Base-by-base conservation (phyloP, 2,113 vertebrate genomes). In the Tetraodon nigroviridis region DNA sequence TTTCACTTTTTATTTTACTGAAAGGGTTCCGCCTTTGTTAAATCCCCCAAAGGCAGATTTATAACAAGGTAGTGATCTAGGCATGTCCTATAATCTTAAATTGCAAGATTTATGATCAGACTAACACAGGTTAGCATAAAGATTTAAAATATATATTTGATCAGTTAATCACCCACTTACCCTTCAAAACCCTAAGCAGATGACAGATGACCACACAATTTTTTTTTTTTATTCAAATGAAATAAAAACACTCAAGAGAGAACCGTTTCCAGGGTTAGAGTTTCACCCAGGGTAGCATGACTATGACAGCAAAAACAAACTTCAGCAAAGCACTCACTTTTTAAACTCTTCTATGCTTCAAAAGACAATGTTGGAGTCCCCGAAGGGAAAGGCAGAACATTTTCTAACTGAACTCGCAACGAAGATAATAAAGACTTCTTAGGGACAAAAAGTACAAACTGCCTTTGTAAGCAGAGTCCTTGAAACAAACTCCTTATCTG, bases 251-350 rank as follows among this genome's bases (percentile, higher is more conserved):
- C 8, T 50, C 27, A 52, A 55, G 12, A 58, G 17, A 14, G 41
- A 64, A 67, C 52, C 4, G 5, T 67, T 64, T 21, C 50, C 60
- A n/a, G 57, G 41, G 40, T 58, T 27, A n/a, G 16, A 53, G 42
- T 42, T 10, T 51, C 32, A 65, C 41, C 47, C 21, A 8, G 19
- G 64, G 53, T 74, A 79, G 47, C 24, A 51, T 44, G 18, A 21
- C 19, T 12, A 24, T 40, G 55, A 42, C 54, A 51, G 16, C 37
- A 61, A 27, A 20, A 53, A 72, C 32, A 64, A 69, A 74, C 20
- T 51, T 65, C 48, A 42, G 47, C 49, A 56, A 51, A 45, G 17
- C 49, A 48, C 29, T 51, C n/a, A 42, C 47, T 69, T 69, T 62
- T 8, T 41, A 71, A 72, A 24, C 3, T 62, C 51, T 21, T 21